These are phyloP conservation scores for Drosophila nebulosa DNA, from an alignment of 1,140 invertebrate species.

Conservation along the genomic window DNA sequence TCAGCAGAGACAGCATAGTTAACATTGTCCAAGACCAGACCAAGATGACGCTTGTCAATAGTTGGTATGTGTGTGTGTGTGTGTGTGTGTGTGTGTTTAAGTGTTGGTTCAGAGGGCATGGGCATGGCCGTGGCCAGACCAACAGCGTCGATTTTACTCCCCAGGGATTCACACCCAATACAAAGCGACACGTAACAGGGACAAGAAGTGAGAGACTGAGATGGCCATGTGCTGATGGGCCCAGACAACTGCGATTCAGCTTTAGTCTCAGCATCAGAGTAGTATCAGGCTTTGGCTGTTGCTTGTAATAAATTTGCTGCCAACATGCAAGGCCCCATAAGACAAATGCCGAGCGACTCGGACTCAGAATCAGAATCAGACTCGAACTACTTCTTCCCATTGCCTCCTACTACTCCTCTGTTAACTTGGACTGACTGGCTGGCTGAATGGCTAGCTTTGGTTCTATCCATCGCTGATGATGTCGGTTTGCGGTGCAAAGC, in stretches of 20 bases:
- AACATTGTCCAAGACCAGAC: slow-evolving; percentile 51
- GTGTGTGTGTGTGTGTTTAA: too few relatives aligned
- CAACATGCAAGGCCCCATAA: slow-evolving; percentile 75
- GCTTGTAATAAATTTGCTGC: slow-evolving; percentile 79
- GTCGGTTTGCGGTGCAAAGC: slow-evolving; percentile 77
- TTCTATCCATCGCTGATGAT: slow-evolving; percentile 73
- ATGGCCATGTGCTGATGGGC: slow-evolving; percentile 66
- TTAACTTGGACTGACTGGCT: not conserved
- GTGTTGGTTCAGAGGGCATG: slow-evolving; percentile 52
- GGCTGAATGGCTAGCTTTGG: slow-evolving; percentile 59
- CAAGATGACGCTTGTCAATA: slow-evolving; percentile 61
- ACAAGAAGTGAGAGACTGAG: slow-evolving; percentile 4
- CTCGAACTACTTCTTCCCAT: not conserved
- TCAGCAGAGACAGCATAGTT: slow-evolving; percentile 54
- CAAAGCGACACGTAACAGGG: slow-evolving; percentile 57
- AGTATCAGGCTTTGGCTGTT: slow-evolving; percentile 43
- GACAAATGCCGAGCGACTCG: slow-evolving; percentile 67
- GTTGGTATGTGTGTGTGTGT: slow-evolving; percentile 5
- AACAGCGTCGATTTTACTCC: slow-evolving; percentile 2
- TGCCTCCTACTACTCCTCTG: slow-evolving; percentile 3
- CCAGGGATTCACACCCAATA: slow-evolving; percentile 69
- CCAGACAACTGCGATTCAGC: slow-evolving; percentile 52
- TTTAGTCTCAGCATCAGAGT: slow-evolving; percentile 11
- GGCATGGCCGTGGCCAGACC: too few relatives aligned
- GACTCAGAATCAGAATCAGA: slow-evolving; percentile 23